Evolutionary conservation across 2,797 vertebrate genomes (phyloP).

Genomic region (Malurus splendens): DNA sequence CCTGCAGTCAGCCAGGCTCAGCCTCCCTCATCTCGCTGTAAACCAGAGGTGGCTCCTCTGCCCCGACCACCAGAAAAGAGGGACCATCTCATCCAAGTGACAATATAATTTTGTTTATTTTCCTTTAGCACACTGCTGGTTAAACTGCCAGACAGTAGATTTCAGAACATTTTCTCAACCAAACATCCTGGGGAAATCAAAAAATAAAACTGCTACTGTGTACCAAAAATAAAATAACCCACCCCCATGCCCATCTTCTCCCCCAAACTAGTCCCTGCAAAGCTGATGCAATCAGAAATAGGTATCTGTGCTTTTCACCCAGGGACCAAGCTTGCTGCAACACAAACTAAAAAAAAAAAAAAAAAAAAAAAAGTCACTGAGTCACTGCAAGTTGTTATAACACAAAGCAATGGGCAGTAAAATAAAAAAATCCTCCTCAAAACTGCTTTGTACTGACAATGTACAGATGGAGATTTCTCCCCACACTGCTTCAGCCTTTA

Average conservation of each 20-base stretch:
- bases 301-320: constrained; percentile 48
- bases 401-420: constrained; percentile 66
- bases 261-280: constrained; percentile 17
- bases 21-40: fast-evolving
- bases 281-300: constrained; percentile 24
- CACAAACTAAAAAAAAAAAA: neutral
- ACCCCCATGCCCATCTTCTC: neutral
- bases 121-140: constrained; percentile 52
- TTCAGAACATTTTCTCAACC: constrained; percentile 60
- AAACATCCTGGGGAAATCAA: constrained; percentile 43
- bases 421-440: constrained; percentile 54
- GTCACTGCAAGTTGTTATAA: constrained; percentile 68
- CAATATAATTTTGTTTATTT: constrained; percentile 63
- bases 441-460: constrained; percentile 14
- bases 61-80: neutral
- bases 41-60: neutral
- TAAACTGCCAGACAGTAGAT: constrained; percentile 51
- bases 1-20: neutral
- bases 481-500: constrained; percentile 2
- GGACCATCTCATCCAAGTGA: constrained; percentile 15
- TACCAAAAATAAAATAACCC: constrained; percentile 58
- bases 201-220: constrained; percentile 25
- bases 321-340: constrained; percentile 23
- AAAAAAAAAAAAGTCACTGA: neutral
- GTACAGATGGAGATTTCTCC: constrained; percentile 16